These are phyloP conservation scores for Alca torda DNA, from an alignment of 2,797 vertebrate species.

Conservation along the genomic window DNA sequence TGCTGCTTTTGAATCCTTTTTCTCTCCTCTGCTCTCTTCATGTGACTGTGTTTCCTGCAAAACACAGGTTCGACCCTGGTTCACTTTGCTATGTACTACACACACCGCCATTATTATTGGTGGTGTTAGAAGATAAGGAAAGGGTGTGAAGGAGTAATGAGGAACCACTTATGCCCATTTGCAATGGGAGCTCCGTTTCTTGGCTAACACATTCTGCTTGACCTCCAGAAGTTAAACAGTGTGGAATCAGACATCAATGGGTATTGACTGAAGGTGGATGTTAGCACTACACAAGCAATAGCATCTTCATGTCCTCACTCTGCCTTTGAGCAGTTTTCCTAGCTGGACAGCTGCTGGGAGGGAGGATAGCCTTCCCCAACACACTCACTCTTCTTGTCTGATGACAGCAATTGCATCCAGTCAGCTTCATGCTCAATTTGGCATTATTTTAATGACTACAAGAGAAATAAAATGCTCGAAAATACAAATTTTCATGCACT, in stretches of 20 bases:
- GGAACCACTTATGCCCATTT: neutral
- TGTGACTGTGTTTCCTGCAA: neutral
- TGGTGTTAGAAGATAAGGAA: neutral
- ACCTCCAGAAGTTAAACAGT: neutral
- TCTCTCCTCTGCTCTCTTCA: neutral
- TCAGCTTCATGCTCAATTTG: constrained; percentile 55
- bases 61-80: neutral
- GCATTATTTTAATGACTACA: constrained; percentile 38
- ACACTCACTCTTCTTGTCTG: neutral
- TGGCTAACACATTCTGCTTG: neutral
- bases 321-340: neutral
- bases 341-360: neutral
- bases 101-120: accelerated
- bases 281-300: neutral
- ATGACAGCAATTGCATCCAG: constrained; percentile 12
- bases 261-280: neutral
- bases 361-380: neutral
- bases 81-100: neutral
- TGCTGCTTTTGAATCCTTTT: neutral
- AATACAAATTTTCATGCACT: neutral
- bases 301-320: neutral
- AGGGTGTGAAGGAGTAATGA: neutral
- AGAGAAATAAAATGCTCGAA: constrained; percentile 31
- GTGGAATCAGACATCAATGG: neutral
- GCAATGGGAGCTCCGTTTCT: neutral